Evolutionary conservation across 2,888 invertebrate genomes (phyloP).

Genomic region (Melikaiella ostensackeni): DNA sequence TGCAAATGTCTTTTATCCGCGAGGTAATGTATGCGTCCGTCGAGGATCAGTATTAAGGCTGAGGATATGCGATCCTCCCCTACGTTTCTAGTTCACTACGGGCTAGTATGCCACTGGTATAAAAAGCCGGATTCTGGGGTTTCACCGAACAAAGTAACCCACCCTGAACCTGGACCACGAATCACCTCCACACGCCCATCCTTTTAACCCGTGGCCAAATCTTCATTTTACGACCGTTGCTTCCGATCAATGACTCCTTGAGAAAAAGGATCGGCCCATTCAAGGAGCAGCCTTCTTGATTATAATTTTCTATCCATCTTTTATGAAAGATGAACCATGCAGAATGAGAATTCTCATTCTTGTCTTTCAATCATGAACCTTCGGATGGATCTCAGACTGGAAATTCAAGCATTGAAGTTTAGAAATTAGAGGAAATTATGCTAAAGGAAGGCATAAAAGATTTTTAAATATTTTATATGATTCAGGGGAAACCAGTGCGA

Average conservation of each 20-base stretch:
- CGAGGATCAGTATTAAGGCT: slow-evolving; percentile 72
- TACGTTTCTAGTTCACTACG: slow-evolving; percentile 56
- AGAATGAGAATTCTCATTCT: not conserved
- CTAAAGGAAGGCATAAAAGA: too few species aligned
- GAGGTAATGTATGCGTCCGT: slow-evolving; percentile 71
- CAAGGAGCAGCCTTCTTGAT: slow-evolving; percentile 39
- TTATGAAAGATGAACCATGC: not conserved
- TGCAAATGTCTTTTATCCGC: slow-evolving; percentile 74
- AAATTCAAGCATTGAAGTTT: too few species aligned
- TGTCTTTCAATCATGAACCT: not conserved
- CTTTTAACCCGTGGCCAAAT: slow-evolving; percentile 58
- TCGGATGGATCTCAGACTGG: not conserved
- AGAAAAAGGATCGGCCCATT: slow-evolving; percentile 46
- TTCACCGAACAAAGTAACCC: slow-evolving; percentile 57
- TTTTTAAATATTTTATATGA: too few species aligned
- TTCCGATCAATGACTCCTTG: slow-evolving; percentile 10
- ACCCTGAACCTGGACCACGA: slow-evolving; percentile 49
- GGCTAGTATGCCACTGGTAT: slow-evolving; percentile 37
- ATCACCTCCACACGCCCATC: slow-evolving; percentile 49
- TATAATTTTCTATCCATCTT: not conserved
- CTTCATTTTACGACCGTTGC: slow-evolving; percentile 64
- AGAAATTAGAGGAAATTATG: too few species aligned
- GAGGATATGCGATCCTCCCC: slow-evolving; percentile 68
- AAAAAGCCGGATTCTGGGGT: slow-evolving; percentile 37
- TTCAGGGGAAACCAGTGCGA: too few species aligned